These are phyloP conservation scores for Zosterops borbonicus DNA, from an alignment of 2,113 vertebrate species.

Conservation along the genomic window DNA sequence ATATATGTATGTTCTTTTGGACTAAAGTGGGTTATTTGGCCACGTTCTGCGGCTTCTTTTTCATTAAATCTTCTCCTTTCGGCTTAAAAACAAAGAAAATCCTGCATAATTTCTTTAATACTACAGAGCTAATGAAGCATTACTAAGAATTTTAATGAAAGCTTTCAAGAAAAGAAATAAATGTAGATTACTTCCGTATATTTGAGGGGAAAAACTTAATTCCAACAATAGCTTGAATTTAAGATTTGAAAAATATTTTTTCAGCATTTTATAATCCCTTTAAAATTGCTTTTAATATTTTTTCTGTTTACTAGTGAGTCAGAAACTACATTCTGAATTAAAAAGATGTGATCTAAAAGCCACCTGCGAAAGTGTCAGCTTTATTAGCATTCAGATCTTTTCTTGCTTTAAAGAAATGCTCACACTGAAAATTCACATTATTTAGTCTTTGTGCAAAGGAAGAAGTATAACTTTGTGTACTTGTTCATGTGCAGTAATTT, in stretches of 20 bases:
- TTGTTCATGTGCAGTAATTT: not conserved
- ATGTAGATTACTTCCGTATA: not conserved
- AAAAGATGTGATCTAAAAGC: not conserved
- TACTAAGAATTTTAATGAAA: slow-evolving; percentile 10
- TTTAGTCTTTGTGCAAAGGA: not conserved
- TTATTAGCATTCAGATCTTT: not conserved
- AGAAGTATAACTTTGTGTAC: not conserved
- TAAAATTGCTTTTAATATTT: slow-evolving; percentile 39
- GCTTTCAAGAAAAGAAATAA: not conserved
- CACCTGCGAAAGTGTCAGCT: not conserved
- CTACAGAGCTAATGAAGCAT: not conserved
- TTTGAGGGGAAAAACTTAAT: slow-evolving; percentile 22
- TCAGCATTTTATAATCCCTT: not conserved
- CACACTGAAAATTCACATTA: not conserved
- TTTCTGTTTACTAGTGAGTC: slow-evolving; percentile 12
- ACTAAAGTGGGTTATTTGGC: not conserved
- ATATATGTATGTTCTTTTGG: not conserved
- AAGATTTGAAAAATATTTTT: not conserved
- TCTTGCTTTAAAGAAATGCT: not conserved
- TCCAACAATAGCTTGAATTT: not conserved
- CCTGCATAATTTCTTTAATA: not conserved
- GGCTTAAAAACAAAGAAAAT: not conserved
- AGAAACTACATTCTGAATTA: not conserved
- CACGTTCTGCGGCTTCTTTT: not conserved
- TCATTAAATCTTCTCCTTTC: not conserved